phyloP scores from a whole-genome alignment of 2,888 invertebrate genomes.

The Cylindroiulus punctatus region DNA sequence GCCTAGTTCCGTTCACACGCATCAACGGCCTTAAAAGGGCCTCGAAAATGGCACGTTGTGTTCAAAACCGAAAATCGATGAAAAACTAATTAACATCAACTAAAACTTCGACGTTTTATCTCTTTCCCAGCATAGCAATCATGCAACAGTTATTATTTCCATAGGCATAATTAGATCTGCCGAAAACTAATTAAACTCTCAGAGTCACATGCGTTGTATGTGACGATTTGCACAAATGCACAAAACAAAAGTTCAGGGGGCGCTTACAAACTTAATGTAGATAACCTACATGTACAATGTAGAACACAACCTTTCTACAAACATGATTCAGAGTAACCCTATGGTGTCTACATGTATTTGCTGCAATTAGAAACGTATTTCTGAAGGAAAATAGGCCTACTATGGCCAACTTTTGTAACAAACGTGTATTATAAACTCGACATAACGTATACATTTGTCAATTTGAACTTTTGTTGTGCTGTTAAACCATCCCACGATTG shows the following conservation, averaged over 20 bases:
- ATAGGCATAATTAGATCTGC: neutral
- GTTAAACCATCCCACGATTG: no score
- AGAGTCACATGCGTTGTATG: neutral
- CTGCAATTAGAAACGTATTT: no score
- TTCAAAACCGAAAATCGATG: constrained; percentile 29
- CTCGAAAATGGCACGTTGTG: neutral
- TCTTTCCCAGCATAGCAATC: neutral
- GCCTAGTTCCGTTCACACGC: neutral
- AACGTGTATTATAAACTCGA: no score
- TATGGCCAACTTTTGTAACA: no score
- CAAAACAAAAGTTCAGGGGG: neutral
- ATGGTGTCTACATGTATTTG: no score
- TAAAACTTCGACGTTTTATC: constrained; percentile 27
- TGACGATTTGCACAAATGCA: neutral
- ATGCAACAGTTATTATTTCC: constrained; percentile 22
- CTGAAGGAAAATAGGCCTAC: no score
- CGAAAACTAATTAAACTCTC: constrained; percentile 19
- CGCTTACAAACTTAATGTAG: neutral
- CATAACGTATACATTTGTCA: no score
- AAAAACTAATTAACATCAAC: constrained; percentile 34
- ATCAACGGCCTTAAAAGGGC: neutral
- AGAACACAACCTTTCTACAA: no score
- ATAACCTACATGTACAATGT: neutral
- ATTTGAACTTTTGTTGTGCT: no score
- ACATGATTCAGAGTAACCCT: no score